Evolutionary conservation across 2,113 vertebrate genomes (phyloP), one percentile per base, ranked within the genome.

Genomic region (Labeo catla): DNA sequence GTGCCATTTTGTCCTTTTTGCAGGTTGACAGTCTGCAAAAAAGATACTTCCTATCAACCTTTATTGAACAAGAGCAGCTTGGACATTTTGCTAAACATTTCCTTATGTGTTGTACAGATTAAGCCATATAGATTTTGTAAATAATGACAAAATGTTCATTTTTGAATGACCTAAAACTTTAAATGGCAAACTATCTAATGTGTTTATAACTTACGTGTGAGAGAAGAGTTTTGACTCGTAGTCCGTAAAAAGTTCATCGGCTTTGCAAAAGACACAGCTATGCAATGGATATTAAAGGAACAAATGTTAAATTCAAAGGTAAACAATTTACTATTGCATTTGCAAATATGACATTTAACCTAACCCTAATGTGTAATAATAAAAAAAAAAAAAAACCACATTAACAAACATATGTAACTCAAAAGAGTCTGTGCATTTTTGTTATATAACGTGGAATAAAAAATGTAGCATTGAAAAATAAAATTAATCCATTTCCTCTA

Each of bases 221-320:
- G 97, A 96, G 93, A 99, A 99, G 9, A 99, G 94, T 88, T 99
- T 99, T 2, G 98, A 99, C 88, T 99, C 98, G 2, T 99, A 99
- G 82, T 99, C 97, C 47, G 95, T 98, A 93, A 99, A 99, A 81
- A 99, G 93, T 88, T 99, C 98, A 36, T 99, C 98, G 50, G 98
- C 97, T 93, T 98, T 99, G 93, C 98, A 99, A 88, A 99, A 99
- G 84, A 98, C 96, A 90, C 98, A 99, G 91, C 98, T 99, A 87
- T 52, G 94, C 94, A 39, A 91, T 9, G 89, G 86, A 76, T 28
- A 83, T 6, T 9, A 73, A 47, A n/a, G 52, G 1, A 65, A 21
- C 19, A 81, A 11, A 63, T 52, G 15, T 59, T 61, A 16, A 76
- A 83, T 21, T 73, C 39, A n/a, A 52, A 73, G 8, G 0, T 70